Evolutionary conservation across 2,888 invertebrate genomes (phyloP), one percentile per base, ranked within the genome.

Genomic region (Escarpia spicata): DNA sequence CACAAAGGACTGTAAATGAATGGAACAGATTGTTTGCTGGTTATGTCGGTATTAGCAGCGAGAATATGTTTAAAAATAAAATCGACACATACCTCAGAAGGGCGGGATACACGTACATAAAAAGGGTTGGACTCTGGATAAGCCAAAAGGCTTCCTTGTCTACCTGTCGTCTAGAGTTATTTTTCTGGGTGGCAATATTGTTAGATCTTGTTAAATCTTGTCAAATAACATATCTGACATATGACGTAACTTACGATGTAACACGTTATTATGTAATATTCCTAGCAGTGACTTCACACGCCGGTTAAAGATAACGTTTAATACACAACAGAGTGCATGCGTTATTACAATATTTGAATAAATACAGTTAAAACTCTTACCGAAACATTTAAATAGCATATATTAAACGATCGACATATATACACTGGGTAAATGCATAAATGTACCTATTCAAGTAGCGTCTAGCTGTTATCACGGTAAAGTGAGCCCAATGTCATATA

Each of bases 341-440:
- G 75, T 75, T 75, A n/a, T 75, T 75, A 75, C 19, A 75, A 75
- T 19, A 75, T 75, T 75, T 75, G 26, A 75, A 75, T 75, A 75
- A 75, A 75, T 75, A n/a, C 75, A 75, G 75, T 75, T 75, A 75
- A 75, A 15, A 75, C 75, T 75, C 6, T 75, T 75, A 75, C 75
- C 75, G 75, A 75, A 75, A 75, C 75, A 75, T 75, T 75, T 75
- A 75, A 75, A 15, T 75, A 75, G 75, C 75, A 75, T 75, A 26
- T 75, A 75, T 75, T 19, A 26, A 75, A 75, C n/a, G 75, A 26
- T 75, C 75, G 26, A 75, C 75, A 75, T 26, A 75, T 52, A 12
- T 75, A 75, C 75, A 75, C 26, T 75, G 75, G 15, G 26, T 75
- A 4, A 75, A 75, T 75, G 26, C 75, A 75, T 75, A 75, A 75